Conservation (phyloP, 2,888 invertebrate genomes). For the Miltochrista miniata region DNA sequence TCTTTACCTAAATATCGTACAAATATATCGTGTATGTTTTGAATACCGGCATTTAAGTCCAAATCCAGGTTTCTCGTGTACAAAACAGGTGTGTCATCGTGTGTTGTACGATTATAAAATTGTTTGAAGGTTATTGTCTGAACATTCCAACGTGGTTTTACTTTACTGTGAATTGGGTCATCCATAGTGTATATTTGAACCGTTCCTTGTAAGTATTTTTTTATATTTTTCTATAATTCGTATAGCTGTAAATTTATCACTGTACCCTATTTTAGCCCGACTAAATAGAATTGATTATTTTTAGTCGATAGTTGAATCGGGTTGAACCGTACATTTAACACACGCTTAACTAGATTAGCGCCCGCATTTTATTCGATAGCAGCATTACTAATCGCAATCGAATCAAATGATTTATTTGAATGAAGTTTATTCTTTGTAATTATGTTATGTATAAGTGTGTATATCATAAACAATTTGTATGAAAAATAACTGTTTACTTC, state of each 20-base stretch:
- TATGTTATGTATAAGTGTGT: too few relatives aligned
- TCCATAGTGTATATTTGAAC: slow-evolving; percentile 43
- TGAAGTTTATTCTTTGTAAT: too few relatives aligned
- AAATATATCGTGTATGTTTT: slow-evolving; percentile 27
- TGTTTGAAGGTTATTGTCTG: slow-evolving; percentile 47
- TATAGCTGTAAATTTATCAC: neutral
- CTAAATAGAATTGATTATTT: slow-evolving; percentile 3
- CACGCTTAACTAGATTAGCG: neutral
- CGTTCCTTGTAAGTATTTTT: slow-evolving; percentile 39
- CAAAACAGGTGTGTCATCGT: slow-evolving; percentile 27
- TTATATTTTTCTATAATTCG: slow-evolving; percentile 1
- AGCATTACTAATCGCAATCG: too few relatives aligned
- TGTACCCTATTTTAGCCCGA: neutral
- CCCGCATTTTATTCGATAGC: too few relatives aligned
- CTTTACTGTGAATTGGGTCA: slow-evolving; percentile 48
- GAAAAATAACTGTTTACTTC: too few relatives aligned
- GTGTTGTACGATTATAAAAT: slow-evolving; percentile 26
- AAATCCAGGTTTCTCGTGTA: slow-evolving; percentile 14
- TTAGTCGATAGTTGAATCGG: slow-evolving; percentile 7
- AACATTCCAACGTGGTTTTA: slow-evolving; percentile 43
- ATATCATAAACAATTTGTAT: too few relatives aligned
- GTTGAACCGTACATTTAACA: slow-evolving; percentile 14
- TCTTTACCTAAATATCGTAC: slow-evolving; percentile 30
- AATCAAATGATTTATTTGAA: too few relatives aligned
- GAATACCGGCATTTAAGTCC: slow-evolving; percentile 16